phyloP scores from a whole-genome alignment of 2,797 vertebrate genomes.

The Botia almorhae region DNA sequence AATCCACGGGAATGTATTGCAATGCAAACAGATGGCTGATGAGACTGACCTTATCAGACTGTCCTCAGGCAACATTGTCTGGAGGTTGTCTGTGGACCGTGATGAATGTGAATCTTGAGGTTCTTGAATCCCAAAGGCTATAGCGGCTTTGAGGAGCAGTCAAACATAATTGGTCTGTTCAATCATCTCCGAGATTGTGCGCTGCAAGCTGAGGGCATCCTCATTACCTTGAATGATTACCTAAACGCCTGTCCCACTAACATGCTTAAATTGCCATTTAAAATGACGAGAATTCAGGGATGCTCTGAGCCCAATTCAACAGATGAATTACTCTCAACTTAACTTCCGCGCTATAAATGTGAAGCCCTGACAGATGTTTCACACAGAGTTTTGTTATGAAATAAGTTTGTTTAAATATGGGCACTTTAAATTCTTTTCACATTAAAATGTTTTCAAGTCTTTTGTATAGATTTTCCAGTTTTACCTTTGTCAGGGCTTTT shows the following conservation, averaged over 20 bases:
- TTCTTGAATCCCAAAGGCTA: constrained; percentile 6
- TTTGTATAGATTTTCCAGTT: too few species aligned
- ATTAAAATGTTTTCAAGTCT: too few species aligned
- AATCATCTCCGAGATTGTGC: neutral
- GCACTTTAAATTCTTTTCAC: too few species aligned
- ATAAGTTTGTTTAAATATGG: too few species aligned
- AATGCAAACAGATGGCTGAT: constrained; percentile 11
- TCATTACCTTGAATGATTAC: constrained; percentile 8
- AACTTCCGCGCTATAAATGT: neutral
- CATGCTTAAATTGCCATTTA: neutral
- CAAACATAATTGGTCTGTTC: constrained; percentile 21
- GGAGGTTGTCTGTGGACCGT: neutral
- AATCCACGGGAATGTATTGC: neutral
- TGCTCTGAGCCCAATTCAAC: neutral
- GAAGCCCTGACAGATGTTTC: too few species aligned
- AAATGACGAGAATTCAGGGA: constrained; percentile 7
- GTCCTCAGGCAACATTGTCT: neutral
- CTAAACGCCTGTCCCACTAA: neutral
- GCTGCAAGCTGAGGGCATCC: constrained; percentile 4
- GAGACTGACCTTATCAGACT: constrained; percentile 16
- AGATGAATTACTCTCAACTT: neutral
- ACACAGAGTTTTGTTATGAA: too few species aligned
- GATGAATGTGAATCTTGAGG: constrained; percentile 33
- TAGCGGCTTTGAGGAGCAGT: neutral
- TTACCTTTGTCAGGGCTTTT: too few species aligned